Conservation (phyloP, 2,888 invertebrate species). For the Peribatodes rhomboidaria region DNA sequence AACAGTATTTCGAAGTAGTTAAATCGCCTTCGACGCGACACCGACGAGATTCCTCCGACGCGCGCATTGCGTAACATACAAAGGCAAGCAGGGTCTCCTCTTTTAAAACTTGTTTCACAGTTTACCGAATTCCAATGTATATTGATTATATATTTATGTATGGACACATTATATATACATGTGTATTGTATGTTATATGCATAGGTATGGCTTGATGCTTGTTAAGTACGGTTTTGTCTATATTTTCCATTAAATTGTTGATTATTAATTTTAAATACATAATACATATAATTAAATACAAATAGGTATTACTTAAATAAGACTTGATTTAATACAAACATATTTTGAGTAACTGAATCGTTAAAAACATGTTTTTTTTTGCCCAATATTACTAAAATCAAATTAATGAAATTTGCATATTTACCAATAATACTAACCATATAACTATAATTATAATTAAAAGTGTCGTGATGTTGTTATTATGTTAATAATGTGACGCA, state of each 20-base stretch:
- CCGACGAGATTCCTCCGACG: slow-evolving; percentile 14
- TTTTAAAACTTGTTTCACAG: slow-evolving; percentile 26
- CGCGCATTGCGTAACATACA: slow-evolving; percentile 14
- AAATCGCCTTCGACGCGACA: slow-evolving; percentile 6
- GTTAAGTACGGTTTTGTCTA: neutral
- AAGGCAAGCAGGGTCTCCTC: slow-evolving; percentile 24
- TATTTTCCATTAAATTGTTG: neutral
- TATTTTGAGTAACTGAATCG: no score
- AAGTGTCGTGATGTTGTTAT: neutral
- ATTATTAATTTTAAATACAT: neutral
- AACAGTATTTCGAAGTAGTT: neutral
- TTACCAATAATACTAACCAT: neutral
- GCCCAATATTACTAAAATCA: no score
- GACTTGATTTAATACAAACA: no score
- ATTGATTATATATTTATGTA: slow-evolving; percentile 14
- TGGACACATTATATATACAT: slow-evolving; percentile 4
- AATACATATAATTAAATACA: no score
- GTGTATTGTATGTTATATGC: neutral
- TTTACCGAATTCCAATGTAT: slow-evolving; percentile 32
- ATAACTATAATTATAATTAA: slow-evolving; percentile 3
- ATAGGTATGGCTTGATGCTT: neutral
- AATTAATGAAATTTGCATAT: neutral
- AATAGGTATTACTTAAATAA: no score
- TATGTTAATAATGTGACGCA: neutral
- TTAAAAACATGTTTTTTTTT: no score